Evolutionary conservation across 2,113 vertebrate species (phyloP), one percentile per base, ranked within the genome.

Genomic region (Protobothrops mucrosquamatus): DNA sequence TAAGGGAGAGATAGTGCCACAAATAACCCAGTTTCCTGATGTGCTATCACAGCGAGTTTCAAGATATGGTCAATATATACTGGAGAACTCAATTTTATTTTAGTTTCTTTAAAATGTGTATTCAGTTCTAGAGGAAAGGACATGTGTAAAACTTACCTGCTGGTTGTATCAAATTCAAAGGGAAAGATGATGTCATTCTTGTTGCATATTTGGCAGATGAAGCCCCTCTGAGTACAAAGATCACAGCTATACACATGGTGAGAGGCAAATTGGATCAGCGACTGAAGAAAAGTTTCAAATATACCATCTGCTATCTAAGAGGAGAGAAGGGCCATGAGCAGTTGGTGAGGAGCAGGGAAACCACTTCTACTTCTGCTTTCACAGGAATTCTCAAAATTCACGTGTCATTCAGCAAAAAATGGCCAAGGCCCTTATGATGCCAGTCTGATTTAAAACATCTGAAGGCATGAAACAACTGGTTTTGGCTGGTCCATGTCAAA

Each of bases 151-250:
- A 0, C 96, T 43, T 97, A 99, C 99, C 99, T 98, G 95, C 96
- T 96, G 4, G 99, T 99, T 91, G 95, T 98, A 93, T 99, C 98
- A 3, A 99, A 98, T 97, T 99, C 98, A 0, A 99, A 99, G 86
- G 99, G 99, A 94, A 99, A 99, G 96, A 99, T 98, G 96, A 99
- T 99, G 96, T 98, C 96, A 0, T 97, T 91, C 9, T 96, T 92
- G 92, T 98, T 98, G 96, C 99, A 99, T 93, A 99, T 98, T 97
- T 99, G 99, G 96, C 99, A 99, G 95, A 99, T 99, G 96, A 99
- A 99, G 87, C 99, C 99, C 0, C 98, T 97, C 96, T 99, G 99
- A 9, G 98, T 99, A 96, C 99, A 99, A 34, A 99, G 98, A 96
- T 99, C 98, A 0, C 99, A 99, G 95, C 96, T 97, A 96, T 98